Base-by-base conservation (phyloP, 2,797 vertebrate species). In the Phylloscopus collybita region DNA sequence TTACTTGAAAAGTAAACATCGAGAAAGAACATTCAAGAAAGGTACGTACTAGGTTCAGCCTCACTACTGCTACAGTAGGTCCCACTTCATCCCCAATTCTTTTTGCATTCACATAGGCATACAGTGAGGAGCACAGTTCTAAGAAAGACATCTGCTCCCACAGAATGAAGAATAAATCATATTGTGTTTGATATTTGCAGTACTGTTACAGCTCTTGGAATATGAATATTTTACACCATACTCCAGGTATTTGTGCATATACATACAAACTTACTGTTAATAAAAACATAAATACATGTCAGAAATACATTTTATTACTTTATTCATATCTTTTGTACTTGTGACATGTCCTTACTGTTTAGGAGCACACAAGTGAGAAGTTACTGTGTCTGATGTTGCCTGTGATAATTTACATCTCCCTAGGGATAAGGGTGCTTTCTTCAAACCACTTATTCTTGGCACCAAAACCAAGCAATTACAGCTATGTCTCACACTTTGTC, bases 391-490 rank as follows among this genome's bases (percentile, higher is more conserved):
- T 93, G 40, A 10, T 70, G 56, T 16, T 81, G 71, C 56, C 53
- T 84, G 70, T 34, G 36, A 51, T 49, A 86, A 94, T 56, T 88
- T 88, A 81, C 29, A 80, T 90, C 80, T 93, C 93, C 70, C 74
- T 44, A 75, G 57, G 88, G 88, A 78, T 47, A 94, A 82, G 92
- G 73, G 88, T 89, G 78, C 88, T 87, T 90, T 86, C 88, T 74
- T 80, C 86, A 80, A 93, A 80, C 78, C 71, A 76, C 84, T 95
- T 94, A 53, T 60, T 82, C 80, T 91, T 92, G 67, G 80, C 87
- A 93, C 42, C 90, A 92, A 95, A 95, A 91, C 57, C 1, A 45
- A 91, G 86, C 83, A 76, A 92, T 94, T 93, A 87, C 22, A 70
- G 78, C 74, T 80, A 69, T 20, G 74, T 91, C 90, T 95, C 61